Base-by-base conservation (phyloP, 2,888 invertebrate genomes). In the Pardosa pseudoannulata region DNA sequence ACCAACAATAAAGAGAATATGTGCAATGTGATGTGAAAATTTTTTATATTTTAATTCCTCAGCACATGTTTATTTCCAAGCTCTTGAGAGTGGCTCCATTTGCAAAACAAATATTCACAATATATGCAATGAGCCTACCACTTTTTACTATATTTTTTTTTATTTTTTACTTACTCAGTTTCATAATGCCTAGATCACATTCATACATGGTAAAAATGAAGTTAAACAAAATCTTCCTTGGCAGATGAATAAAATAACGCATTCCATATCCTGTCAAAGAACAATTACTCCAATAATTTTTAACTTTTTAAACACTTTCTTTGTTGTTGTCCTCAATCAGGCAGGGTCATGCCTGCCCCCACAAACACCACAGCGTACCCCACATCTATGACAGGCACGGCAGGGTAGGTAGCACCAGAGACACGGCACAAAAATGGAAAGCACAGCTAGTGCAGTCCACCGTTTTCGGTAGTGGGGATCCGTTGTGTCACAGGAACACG, bases 401-500 rank as follows among this genome's bases (percentile, higher is more conserved):
- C 98, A 93, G 86, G 97, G 97, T 90, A 95, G 94, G 93, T 98
- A 98, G 92, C 97, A 96, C 94, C 98, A 98, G 90, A 98, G 93
- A 92, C 98, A 98, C 89, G 98, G 98, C 90, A 98, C 95, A 90
- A 98, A 93, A 89, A 97, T 92, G 86, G 96, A 96, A 78, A 98
- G 94, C 88, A 98, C 93, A 32, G 96, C 94, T 89, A 98, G 92
- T 81, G 96, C 96, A 89, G 96, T 91, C 97, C 98, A 98, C 93
- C 96, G 94, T 90, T 95, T 95, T 85, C 91, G 90, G 89, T 91
- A 91, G 75, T 90, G 90, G 75, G 90, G 89, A 82, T 91, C 92
- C 1, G 88, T 71, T 7, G 68, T 41, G 29, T 92, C 93, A 92
- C 96, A 96, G 88, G 95, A 94, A 93, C 97, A 98, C 9, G 97